Evolutionary conservation across 2,797 vertebrate species (phyloP), one percentile per base, ranked within the genome.

Genomic region (Hyperoplus lanceolatus): DNA sequence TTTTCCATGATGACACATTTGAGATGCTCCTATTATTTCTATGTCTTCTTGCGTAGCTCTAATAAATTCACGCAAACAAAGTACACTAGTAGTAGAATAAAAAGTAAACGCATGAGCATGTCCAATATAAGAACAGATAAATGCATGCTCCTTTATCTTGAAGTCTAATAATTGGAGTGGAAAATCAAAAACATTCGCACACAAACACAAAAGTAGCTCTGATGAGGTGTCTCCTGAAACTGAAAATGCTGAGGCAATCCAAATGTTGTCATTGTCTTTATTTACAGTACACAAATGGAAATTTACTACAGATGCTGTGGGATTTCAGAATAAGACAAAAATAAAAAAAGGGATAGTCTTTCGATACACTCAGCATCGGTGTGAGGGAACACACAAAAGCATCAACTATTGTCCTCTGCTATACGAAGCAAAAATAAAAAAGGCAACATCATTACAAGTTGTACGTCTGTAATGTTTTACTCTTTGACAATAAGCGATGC

Each of bases 251-350:
- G 5, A 72, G 8, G 73, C 68, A 18, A 64, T 63, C 11, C 16
- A 80, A 70, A 77, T 59, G 77, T 84, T 29, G 29, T 54, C 43
- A 73, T 41, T 16, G 64, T 70, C 60, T 96, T 96, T 95, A 96
- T 95, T 95, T 91, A 95, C 92, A 95, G 87, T 95, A 95, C 81
- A 95, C 94, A 94, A 94, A 89, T 82, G 73, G 51, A 91, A 76
- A 77, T 76, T 80, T 70, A 89, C 80, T 82, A 92, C 78, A 73
- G 86, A 84, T 80, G 59, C 57, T 70, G 60, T 66, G 13, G 67
- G 57, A 29, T 21, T 65, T 81, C 29, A 57, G 41, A 79, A 87
- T 74, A 29, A 29, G 29, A 67, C 38, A 75, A 39, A 79, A 86
- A 93, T 89, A 90, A 73, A 66, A 84, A 76, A 77, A 49, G 36